phyloP scores from a whole-genome alignment of 1,140 invertebrate species.

The Cydia pomonella region DNA sequence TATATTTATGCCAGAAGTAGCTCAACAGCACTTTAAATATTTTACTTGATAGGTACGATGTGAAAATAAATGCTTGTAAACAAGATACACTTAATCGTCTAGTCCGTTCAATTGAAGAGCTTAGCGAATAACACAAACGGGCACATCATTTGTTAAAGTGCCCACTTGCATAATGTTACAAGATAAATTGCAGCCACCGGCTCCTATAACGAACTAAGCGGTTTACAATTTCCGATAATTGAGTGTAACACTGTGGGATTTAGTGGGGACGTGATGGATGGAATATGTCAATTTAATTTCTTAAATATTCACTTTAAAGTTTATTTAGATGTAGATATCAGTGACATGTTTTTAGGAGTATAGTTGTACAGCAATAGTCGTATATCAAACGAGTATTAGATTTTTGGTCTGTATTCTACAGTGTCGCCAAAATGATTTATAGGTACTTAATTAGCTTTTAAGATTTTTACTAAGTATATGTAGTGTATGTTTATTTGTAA shows the following conservation, averaged over 20 bases:
- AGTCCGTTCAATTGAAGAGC: not conserved
- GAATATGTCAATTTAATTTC: not conserved
- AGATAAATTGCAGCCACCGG: not conserved
- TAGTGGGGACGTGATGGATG: not conserved
- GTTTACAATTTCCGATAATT: constrained; percentile 17
- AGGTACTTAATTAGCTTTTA: too few species aligned
- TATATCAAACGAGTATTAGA: not conserved
- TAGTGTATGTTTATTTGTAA: too few species aligned
- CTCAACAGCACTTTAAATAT: too few species aligned
- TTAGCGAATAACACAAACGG: not conserved
- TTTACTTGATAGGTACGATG: too few species aligned
- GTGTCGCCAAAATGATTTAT: too few species aligned
- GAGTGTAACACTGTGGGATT: not conserved
- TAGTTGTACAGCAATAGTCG: too few species aligned
- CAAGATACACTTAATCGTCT: not conserved
- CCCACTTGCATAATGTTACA: constrained; percentile 6
- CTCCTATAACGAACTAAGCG: constrained; percentile 1
- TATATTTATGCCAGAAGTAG: too few species aligned
- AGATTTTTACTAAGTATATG: too few species aligned
- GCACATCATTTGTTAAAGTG: constrained; percentile 14
- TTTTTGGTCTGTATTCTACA: too few species aligned
- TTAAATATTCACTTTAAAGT: not conserved
- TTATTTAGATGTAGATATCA: not conserved
- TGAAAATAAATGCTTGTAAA: not conserved
- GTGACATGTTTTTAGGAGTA: too few species aligned